phyloP scores from a whole-genome alignment of 2,888 invertebrate species.

The Eustalomyia histrio region DNA sequence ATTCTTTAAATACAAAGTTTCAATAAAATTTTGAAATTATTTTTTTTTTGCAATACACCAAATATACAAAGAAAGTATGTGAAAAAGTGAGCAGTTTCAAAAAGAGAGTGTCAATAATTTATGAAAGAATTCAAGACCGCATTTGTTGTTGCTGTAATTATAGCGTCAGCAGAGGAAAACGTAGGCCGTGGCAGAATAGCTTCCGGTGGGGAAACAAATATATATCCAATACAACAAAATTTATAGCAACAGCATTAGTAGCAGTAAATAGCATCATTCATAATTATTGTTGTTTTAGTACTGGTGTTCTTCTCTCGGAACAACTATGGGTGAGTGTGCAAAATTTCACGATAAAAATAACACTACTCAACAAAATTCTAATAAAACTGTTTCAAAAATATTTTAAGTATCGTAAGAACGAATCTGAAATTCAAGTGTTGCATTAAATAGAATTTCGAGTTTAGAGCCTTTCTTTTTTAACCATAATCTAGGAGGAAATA shows the following conservation, averaged over 20 bases:
- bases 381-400: no score
- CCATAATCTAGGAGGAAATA: no score
- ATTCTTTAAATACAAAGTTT: constrained; percentile 8
- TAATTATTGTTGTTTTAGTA: constrained; percentile 27
- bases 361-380: no score
- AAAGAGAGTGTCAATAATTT: constrained; percentile 37
- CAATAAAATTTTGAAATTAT: constrained; percentile 13
- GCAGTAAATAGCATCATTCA: constrained; percentile 33
- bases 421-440: no score
- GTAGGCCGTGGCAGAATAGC: constrained; percentile 53
- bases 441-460: no score
- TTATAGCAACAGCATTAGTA: neutral
- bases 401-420: no score
- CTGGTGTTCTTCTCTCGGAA: constrained; percentile 11
- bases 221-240: constrained; percentile 7
- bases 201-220: constrained; percentile 56
- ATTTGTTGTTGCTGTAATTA: constrained; percentile 15
- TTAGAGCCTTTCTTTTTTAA: no score
- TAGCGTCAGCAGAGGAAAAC: constrained; percentile 24
- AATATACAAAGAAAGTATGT: neutral
- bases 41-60: constrained; percentile 11
- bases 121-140: constrained; percentile 41
- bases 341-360: neutral
- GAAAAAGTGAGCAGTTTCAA: constrained; percentile 45
- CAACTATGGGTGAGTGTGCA: constrained; percentile 59